Percentiles rank a stretch among this genome's conserved stretches.
Conservation (phyloP, 2,797 vertebrate species). For the Labeo calbasu region DNA sequence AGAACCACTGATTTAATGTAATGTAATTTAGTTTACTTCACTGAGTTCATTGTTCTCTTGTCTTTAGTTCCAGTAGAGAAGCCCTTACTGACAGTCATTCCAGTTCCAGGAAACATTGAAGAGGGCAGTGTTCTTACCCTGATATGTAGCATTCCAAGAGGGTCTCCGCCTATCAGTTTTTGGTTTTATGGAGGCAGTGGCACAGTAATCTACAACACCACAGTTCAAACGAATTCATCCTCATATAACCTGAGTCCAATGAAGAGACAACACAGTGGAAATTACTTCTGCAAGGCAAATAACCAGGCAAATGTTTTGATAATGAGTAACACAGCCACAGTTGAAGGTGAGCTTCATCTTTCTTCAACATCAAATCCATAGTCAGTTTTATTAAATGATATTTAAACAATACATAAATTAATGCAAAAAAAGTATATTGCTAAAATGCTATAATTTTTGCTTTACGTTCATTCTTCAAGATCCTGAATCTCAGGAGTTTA, state of each 20-base stretch:
- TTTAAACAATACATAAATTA: background rate
- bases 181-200: slow-evolving; percentile 62
- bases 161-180: slow-evolving; percentile 73
- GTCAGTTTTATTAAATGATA: background rate
- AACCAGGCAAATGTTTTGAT: slow-evolving; percentile 66
- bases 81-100: slow-evolving; percentile 58
- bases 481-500: too few species aligned
- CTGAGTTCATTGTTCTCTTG: background rate
- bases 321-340: slow-evolving; percentile 43
- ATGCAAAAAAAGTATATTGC: background rate
- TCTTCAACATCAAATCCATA: background rate
- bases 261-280: slow-evolving; percentile 61
- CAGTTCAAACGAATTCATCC: background rate
- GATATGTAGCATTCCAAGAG: slow-evolving; percentile 66
- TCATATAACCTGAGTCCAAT: slow-evolving; percentile 21
- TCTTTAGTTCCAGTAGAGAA: slow-evolving; percentile 68
- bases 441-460: background rate
- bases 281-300: slow-evolving; percentile 72
- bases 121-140: slow-evolving; percentile 70
- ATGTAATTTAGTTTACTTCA: background rate
- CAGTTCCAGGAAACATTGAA: slow-evolving; percentile 42
- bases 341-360: slow-evolving; percentile 63
- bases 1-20: background rate
- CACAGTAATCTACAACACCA: slow-evolving; percentile 37
- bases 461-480: background rate